A percentile compares a stretch with the other conserved stretches of the same genome.
These are phyloP conservation scores for Leucophenga maculata DNA, from an alignment of 2,888 invertebrate genomes.

Conservation along the genomic window DNA sequence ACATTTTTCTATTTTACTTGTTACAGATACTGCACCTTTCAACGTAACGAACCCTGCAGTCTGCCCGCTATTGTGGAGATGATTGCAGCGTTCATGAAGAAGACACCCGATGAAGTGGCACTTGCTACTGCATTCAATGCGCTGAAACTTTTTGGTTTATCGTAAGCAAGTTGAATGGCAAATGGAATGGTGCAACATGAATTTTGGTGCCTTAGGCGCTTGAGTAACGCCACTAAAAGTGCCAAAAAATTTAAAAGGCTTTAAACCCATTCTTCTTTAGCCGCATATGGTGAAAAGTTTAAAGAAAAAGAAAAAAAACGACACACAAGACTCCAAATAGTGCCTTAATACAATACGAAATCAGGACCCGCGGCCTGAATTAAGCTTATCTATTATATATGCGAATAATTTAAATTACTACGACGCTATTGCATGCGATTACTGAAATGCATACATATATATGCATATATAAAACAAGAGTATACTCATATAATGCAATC, in stretches of 20 bases:
- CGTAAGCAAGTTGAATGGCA: conserved; percentile 61
- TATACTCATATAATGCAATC: conserved; percentile 20
- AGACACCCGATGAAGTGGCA: conserved; percentile 90
- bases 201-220: not conserved
- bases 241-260: conserved; percentile 36
- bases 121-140: conserved; percentile 93
- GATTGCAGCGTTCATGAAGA: conserved; percentile 92
- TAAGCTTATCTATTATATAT: conserved; percentile 27
- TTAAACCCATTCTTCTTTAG: conserved; percentile 30
- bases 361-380: conserved; percentile 51
- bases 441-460: conserved; percentile 38
- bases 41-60: conserved; percentile 96
- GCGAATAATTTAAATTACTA: conserved; percentile 38
- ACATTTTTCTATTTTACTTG: conserved; percentile 5
- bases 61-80: conserved; percentile 93
- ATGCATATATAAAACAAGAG: conserved; percentile 33
- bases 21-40: conserved; percentile 90
- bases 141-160: conserved; percentile 88
- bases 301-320: conserved; percentile 24
- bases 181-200: conserved; percentile 21
- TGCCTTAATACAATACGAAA: conserved; percentile 59
- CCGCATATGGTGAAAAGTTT: not conserved
- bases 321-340: conserved; percentile 58
- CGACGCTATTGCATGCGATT: conserved; percentile 57
- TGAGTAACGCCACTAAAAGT: conserved; percentile 28